Conservation (phyloP, 2,888 invertebrate species). For the Seladonia tumulorum region DNA sequence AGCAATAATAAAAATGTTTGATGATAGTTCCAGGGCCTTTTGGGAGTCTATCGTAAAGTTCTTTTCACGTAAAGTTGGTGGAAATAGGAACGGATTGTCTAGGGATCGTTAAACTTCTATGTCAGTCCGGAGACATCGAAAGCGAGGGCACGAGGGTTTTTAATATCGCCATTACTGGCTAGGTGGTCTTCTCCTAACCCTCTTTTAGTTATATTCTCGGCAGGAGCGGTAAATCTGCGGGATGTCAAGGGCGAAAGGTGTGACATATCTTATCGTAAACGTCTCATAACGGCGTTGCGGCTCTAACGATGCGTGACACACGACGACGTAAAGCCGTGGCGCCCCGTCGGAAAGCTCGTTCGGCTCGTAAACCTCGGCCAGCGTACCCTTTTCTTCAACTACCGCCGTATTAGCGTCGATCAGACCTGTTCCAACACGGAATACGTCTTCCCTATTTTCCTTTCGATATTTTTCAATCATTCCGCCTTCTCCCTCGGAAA, state of each 20-base stretch:
- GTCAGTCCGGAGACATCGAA: slow-evolving; percentile 31
- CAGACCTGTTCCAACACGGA: slow-evolving; percentile 23
- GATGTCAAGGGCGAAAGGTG: slow-evolving; percentile 78
- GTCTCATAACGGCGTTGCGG: slow-evolving; percentile 80
- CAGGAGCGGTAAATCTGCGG: slow-evolving; percentile 76
- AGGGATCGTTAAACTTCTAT: slow-evolving; percentile 12
- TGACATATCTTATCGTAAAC: slow-evolving; percentile 83
- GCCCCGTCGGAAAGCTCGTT: slow-evolving; percentile 67
- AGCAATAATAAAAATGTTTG: not conserved
- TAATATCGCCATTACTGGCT: slow-evolving; percentile 52
- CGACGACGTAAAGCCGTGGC: slow-evolving; percentile 77
- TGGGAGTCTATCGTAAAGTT: not conserved
- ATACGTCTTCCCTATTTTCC: slow-evolving; percentile 15
- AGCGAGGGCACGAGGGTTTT: slow-evolving; percentile 42
- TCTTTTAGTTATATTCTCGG: slow-evolving; percentile 56
- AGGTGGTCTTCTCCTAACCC: slow-evolving; percentile 44
- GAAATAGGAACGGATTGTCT: slow-evolving; percentile 10
- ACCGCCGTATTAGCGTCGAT: slow-evolving; percentile 55
- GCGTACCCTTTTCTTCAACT: slow-evolving; percentile 68
- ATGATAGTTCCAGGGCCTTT: not conserved
- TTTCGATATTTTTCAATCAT: slow-evolving; percentile 17
- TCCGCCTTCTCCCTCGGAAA: not conserved
- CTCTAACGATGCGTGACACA: slow-evolving; percentile 82
- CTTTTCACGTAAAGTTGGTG: not conserved
- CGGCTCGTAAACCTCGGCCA: slow-evolving; percentile 76